Conservation (phyloP, 2,113 vertebrate genomes). For the Solea senegalensis region DNA sequence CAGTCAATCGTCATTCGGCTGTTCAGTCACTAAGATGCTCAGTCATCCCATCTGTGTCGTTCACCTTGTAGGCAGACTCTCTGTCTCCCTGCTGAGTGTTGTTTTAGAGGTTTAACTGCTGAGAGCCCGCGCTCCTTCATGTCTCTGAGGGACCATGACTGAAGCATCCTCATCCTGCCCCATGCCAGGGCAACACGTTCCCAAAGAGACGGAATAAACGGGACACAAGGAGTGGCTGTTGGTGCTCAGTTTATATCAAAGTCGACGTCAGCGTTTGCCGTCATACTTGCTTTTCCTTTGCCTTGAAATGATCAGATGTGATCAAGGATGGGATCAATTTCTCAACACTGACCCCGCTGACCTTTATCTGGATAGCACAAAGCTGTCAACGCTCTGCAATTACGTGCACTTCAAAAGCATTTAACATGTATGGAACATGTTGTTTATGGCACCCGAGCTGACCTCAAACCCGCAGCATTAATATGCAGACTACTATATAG, state of each 20-base stretch:
- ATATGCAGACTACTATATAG: slow-evolving; percentile 45
- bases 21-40: slow-evolving; percentile 4
- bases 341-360: slow-evolving; percentile 4
- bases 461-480: slow-evolving; percentile 46
- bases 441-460: slow-evolving; percentile 58
- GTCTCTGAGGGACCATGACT: slow-evolving; percentile 19
- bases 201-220: slow-evolving; percentile 2
- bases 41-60: slow-evolving; percentile 15
- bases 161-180: slow-evolving; percentile 23
- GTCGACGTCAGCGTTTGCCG: slow-evolving; percentile 1
- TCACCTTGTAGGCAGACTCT: slow-evolving; percentile 31
- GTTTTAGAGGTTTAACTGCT: slow-evolving; percentile 40
- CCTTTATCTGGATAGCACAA: slow-evolving; percentile 13
- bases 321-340: slow-evolving; percentile 27
- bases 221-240: neutral
- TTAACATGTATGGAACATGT: slow-evolving; percentile 16
- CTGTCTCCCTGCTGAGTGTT: slow-evolving; percentile 26
- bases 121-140: slow-evolving; percentile 25
- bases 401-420: slow-evolving; percentile 20
- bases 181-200: neutral
- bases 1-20: slow-evolving; percentile 24
- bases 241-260: neutral
- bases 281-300: slow-evolving; percentile 11
- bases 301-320: neutral
- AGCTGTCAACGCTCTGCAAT: slow-evolving; percentile 26